These are phyloP conservation scores for Petrolisthes manimaculis DNA, from an alignment of 2,888 invertebrate genomes.

Conservation along the genomic window DNA sequence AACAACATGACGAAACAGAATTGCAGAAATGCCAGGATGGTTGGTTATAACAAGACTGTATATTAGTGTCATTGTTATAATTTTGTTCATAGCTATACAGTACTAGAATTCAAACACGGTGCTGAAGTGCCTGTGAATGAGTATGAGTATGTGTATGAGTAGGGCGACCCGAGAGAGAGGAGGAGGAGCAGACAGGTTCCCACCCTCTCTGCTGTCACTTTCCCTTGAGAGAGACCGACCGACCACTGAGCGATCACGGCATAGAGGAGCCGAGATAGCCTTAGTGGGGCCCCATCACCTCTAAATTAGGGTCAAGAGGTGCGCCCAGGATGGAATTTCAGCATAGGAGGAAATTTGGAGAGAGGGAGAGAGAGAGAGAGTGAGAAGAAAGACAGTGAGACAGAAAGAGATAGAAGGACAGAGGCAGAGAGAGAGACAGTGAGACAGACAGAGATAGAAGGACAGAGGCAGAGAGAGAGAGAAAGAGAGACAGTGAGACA, in stretches of 20 bases:
- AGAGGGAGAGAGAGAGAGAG: not conserved
- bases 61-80: too few relatives aligned
- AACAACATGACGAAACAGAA: too few relatives aligned
- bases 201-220: not conserved
- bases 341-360: not conserved
- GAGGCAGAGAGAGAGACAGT: not conserved
- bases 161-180: not conserved
- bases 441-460: not conserved
- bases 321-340: constrained; percentile 4
- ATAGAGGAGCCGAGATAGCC: not conserved
- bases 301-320: constrained; percentile 15
- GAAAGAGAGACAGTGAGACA: not conserved
- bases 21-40: too few relatives aligned
- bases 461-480: not conserved
- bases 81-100: too few relatives aligned
- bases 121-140: not conserved
- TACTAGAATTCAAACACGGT: too few relatives aligned
- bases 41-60: too few relatives aligned
- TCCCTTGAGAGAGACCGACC: not conserved
- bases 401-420: not conserved
- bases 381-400: not conserved
- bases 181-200: not conserved
- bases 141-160: not conserved
- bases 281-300: not conserved
- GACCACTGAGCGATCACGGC: not conserved